Percentiles rank a stretch among this genome's conserved stretches.
Conservation (phyloP, 2,113 vertebrate species). For the Cryptotis parvus region DNA sequence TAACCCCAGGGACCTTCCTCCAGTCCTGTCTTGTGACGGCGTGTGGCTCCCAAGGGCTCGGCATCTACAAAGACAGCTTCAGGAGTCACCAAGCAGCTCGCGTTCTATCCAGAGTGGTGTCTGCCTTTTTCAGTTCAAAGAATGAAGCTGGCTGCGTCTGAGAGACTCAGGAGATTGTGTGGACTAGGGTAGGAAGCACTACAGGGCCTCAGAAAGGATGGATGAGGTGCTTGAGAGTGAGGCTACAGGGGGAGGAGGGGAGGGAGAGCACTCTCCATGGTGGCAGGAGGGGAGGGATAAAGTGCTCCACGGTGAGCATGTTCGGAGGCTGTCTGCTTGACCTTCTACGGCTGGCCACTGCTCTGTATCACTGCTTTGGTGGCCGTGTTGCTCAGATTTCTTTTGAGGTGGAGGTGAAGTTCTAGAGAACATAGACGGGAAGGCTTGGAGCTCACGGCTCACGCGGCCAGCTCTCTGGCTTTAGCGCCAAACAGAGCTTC, state of each 20-base stretch:
- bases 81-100: constrained; percentile 46
- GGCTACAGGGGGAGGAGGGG: no score
- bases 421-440: background rate
- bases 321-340: background rate
- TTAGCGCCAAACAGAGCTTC: background rate
- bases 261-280: no score
- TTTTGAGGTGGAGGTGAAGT: background rate
- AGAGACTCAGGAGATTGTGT: background rate
- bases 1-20: constrained; percentile 58
- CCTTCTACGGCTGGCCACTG: background rate
- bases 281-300: no score
- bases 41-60: constrained; percentile 17
- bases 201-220: background rate
- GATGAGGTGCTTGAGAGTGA: background rate
- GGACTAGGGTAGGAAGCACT: background rate
- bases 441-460: background rate
- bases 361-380: no score
- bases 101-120: background rate
- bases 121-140: background rate
- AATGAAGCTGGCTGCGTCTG: background rate
- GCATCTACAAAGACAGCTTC: constrained; percentile 57
- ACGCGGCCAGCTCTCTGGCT: background rate
- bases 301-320: no score
- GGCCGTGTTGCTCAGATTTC: background rate
- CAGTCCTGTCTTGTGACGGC: constrained; percentile 41